Evolutionary conservation across 35 echinoderm and acorn worm genomes (phyloP), one percentile per base, ranked within the genome.

Genomic region (Chiridota heheva): DNA sequence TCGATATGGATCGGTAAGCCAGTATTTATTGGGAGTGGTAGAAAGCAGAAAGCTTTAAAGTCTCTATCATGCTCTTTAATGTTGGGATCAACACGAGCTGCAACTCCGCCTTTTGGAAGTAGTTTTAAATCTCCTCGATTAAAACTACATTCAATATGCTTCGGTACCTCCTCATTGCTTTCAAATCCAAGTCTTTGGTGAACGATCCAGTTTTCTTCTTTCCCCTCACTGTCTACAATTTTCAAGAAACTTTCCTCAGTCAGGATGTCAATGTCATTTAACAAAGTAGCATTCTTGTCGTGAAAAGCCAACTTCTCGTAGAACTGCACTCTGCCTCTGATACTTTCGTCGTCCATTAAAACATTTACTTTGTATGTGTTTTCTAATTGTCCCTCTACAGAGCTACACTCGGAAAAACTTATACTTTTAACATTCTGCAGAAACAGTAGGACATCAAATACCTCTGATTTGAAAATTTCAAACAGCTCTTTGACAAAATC

Each of bases 21-120:
- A 4, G 94, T 91, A 33, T 76, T 25, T 38, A 91, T 76, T 2
- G 89, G 88, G 26, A 97, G 77, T 17, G 94, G 94, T 24, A 97
- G 57, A 37, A 96, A 86, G 40, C 82, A 86, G 67, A 70, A 96
- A 15, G 77, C 87, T 40, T 78, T 78, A n/a, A n/a, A n/a, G n/a
- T n/a, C n/a, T n/a, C n/a, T n/a, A n/a, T n/a, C 8, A 35, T 1
- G 27, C 38, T 16, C 32, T 70, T 45, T 42, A 6, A 31, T 24
- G 27, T 1, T 40, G 46, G 45, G 75, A 28, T 45, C 67, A 44
- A 33, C 43, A 40, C 32, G 38, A 38, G 48, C 74, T 2, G 74
- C 74, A 28, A 78, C 74, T 30, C 74, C 74, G 18, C 86, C 78
- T 32, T 49, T 42, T 65, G 69, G 58, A 38, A 70, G 24, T 4